Conservation (phyloP, 2,113 vertebrate genomes). For the Mionectes macconnelli region DNA sequence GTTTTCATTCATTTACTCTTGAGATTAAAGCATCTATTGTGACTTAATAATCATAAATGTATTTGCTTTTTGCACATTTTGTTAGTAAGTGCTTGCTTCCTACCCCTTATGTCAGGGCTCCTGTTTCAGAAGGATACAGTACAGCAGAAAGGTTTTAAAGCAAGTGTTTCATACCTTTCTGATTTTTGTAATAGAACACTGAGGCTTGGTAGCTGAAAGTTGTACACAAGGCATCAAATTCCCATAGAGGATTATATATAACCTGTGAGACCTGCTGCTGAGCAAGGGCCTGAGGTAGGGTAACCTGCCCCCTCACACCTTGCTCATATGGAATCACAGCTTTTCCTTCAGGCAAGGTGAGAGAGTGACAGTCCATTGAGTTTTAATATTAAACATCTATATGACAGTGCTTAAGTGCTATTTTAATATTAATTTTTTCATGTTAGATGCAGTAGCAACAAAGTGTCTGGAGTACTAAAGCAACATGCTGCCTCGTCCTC, state of each 20-base stretch:
- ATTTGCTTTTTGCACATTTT: background rate
- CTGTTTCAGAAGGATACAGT: background rate
- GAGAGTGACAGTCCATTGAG: rapidly evolving
- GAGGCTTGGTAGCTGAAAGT: background rate
- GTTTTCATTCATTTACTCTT: background rate
- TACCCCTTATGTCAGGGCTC: background rate
- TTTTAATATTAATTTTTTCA: background rate
- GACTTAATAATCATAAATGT: background rate
- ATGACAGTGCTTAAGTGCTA: background rate
- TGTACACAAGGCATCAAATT: background rate
- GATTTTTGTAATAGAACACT: background rate
- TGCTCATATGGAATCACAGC: rapidly evolving
- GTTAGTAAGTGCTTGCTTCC: background rate
- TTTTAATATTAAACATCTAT: background rate
- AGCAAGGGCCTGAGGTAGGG: background rate
- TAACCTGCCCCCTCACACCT: background rate
- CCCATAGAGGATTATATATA: background rate
- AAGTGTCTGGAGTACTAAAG: background rate
- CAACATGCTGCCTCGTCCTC: rapidly evolving
- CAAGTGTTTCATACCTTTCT: background rate
- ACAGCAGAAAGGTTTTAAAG: background rate
- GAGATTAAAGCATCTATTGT: background rate
- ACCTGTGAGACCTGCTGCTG: background rate
- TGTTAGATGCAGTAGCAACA: rapidly evolving
- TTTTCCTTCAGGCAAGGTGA: background rate